Evolutionary conservation across 2,888 invertebrate species (phyloP), one percentile per base, ranked within the genome.

Genomic region (Xanthostigma xanthostigma): DNA sequence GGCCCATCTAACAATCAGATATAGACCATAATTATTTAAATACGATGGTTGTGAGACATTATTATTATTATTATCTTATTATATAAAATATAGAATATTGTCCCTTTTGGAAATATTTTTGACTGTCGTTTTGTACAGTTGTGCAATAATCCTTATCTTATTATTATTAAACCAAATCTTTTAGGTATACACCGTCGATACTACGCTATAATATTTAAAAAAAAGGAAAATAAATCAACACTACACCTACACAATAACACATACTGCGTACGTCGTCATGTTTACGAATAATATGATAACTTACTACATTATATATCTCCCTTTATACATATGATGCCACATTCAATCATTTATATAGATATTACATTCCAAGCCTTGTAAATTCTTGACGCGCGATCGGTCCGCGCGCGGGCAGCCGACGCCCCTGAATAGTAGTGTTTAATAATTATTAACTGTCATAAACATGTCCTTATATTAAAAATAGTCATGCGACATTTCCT

Each of bases 311-410:
- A 27, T 27, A 27, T 27, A 3, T 27, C 27, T n/a, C n/a, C n/a
- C 27, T 6, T 27, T 27, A 27, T 27, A 27, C 27, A 27, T 27
- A 27, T 27, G 27, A 27, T 27, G 27, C 27, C 27, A 27, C 27
- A 27, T 27, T 27, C 27, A 27, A 27, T 27, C 27, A 27, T 27
- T 27, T 27, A 48, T 50, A 49, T 53, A 53, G 52, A 49, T 55
- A 54, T 57, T 58, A 60, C 60, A 60, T 60, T 60, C 60, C 60
- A 60, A 57, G 58, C 57, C 55, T 59, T 57, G 17, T 41, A 34
- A 27, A 41, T 13, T 11, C 33, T 33, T 33, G 39, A 12, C 12
- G 40, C 50, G 51, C 50, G 51, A 51, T 52, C 52, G 50, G 55
- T 49, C 51, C 54, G 53, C 52, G 46, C 44, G 41, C 27, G 27